Base-by-base conservation (phyloP, 2,797 vertebrate species). In the Danio choprae region DNA sequence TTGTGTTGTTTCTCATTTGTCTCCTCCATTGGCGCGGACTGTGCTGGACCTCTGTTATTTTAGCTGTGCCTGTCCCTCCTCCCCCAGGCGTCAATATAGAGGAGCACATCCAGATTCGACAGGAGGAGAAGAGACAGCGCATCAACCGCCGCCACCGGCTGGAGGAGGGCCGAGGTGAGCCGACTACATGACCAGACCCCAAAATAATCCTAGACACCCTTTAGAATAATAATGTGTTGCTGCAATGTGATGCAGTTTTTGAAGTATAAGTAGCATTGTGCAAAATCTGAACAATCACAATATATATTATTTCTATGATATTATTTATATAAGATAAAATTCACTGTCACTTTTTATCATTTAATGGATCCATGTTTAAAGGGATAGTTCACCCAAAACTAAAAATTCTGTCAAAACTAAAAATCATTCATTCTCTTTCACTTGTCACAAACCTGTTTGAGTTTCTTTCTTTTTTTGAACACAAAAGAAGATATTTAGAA, bases 1-100 rank as follows among this genome's bases (percentile, higher is more conserved):
- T n/a, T 93, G 88, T 90, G 88, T 87, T 91, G 89, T 88, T 87
- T 90, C 86, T 90, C 89, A 86, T 90, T 87, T 83, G 84, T 84
- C 82, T 85, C 86, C 82, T 87, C 41, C 20, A 40, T 64, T 67
- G 71, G 46, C 73, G 74, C 77, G 55, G 15, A 73, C 46, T 74
- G 79, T 84, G 81, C 79, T 71, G 82, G 85, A 63, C 68, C 73
- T 41, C 74, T 83, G 83, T 89, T 93, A 88, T 95, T 94, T 89
- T 90, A 99, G 97, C 97, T 95, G 98, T 98, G 86, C 97, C 97
- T 93, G 96, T 99, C 90, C 96, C 96, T 89, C 93, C 94, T 89
- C 96, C 96, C 87, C 93, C 94, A 95, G 97, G 98, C 85, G 98
- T 99, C 87, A 99, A 99, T 90, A 98, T 99, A 81, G 98, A 99